phyloP scores from a whole-genome alignment of 30 jellyfish, hydroid and myxozoan genomes.

The Aurelia sp. region DNA sequence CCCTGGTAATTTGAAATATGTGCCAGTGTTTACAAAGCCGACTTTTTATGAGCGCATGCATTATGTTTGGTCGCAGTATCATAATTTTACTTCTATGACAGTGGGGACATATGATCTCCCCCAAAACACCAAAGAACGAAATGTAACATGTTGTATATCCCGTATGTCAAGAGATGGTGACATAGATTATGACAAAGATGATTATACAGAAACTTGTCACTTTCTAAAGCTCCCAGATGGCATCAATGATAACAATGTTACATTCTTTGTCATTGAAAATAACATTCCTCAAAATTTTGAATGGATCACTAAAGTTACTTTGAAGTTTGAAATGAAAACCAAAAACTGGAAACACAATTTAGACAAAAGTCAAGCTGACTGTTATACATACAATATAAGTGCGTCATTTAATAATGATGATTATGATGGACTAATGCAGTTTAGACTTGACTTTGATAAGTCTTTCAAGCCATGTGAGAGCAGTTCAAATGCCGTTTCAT shows the following conservation, averaged over 20 bases:
- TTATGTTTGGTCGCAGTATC: constrained; percentile 84
- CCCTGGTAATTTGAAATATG: constrained; percentile 58
- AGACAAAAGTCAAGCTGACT: constrained; percentile 78
- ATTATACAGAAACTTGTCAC: constrained; percentile 21
- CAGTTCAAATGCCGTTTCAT: constrained; percentile 5
- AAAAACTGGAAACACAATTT: constrained; percentile 52
- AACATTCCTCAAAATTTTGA: constrained; percentile 61
- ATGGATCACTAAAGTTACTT: constrained; percentile 43
- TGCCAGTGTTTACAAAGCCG: constrained; percentile 74
- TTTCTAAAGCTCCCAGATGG: constrained; percentile 47
- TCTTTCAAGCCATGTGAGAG: constrained; percentile 54
- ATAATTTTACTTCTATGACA: constrained; percentile 62
- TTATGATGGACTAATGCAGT: constrained; percentile 67
- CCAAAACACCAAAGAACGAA: constrained; percentile 7
- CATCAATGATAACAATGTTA: constrained; percentile 7
- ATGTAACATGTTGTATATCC: constrained; percentile 29
- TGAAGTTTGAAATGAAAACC: constrained; percentile 59
- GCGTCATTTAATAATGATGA: constrained; percentile 62
- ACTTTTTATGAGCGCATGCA: constrained; percentile 77
- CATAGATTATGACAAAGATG: constrained; percentile 53
- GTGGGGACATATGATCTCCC: constrained; percentile 80
- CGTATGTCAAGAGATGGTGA: not conserved
- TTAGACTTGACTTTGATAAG: constrained; percentile 31
- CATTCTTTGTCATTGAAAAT: constrained; percentile 60
- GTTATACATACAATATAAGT: constrained; percentile 65